Base-by-base conservation (phyloP, 2,888 invertebrate genomes). In the Molorchus minor region DNA sequence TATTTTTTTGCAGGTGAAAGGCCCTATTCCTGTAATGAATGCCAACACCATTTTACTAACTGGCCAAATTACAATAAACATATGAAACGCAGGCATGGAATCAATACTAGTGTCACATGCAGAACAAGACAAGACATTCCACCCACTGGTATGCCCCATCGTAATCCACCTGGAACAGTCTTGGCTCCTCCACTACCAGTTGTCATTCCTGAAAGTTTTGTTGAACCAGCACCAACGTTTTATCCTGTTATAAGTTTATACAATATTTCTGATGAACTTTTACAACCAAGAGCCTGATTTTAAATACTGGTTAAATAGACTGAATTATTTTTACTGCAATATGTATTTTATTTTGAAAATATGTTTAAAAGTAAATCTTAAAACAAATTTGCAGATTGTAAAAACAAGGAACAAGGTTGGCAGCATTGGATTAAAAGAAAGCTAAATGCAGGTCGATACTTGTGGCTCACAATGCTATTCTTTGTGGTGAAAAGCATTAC, bases 61-160 rank as follows among this genome's bases (percentile, higher is more conserved):
- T 91, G 91, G 91, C 90, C 91, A 0, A 92, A 92, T 79, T 91
- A 90, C 71, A 91, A 91, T 71, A 92, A 92, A 70, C 92, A 92
- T 74, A 90, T 91, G 88, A 91, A 90, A 78, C 80, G 91, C 19
- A 82, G 90, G 20, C 91, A 91, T 62, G 87, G 87, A 29, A 81
- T 82, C 51, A 80, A 82, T 65, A 81, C 81, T 1, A 80, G 80
- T 63, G 81, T 81, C 1, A 80, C 79, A 2, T 79, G 79, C 13
- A 72, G 82, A 15, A 81, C 81, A 55, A 77, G 79, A 21, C 81
- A 81, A 65, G 76, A 75, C 21, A 81, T 81, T 61, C 81, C 81
- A 21, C 81, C 81, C 1, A 80, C 81, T 2, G 81, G 81, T 7
- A 80, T 79, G 79, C 80, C 80, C 2, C 77, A 80, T 57, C 67